Conservation (phyloP, 2,797 vertebrate species). For the Spinus pinus region DNA sequence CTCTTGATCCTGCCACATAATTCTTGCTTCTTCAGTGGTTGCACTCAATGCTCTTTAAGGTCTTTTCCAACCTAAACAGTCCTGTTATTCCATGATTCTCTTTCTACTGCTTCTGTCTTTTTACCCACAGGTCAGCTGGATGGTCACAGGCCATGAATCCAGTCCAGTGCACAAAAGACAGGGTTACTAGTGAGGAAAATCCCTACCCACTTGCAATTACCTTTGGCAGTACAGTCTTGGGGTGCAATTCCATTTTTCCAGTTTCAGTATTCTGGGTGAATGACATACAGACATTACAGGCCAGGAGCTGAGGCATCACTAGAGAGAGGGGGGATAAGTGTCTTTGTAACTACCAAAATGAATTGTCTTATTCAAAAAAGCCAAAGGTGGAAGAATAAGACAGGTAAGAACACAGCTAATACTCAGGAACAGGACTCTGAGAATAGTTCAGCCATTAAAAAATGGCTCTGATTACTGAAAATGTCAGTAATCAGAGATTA, state of each 20-base stretch:
- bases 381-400: background rate
- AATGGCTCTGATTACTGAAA: constrained; percentile 26
- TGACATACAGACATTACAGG: background rate
- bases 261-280: background rate
- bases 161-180: background rate
- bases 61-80: background rate
- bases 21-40: background rate
- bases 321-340: background rate
- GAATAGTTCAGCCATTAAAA: background rate
- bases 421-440: background rate
- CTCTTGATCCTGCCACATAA: background rate
- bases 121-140: background rate
- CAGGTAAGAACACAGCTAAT: background rate
- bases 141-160: background rate
- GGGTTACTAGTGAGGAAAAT: background rate
- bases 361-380: constrained; percentile 27
- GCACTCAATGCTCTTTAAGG: background rate
- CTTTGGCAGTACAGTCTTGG: background rate
- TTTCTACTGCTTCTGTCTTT: background rate
- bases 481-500: background rate
- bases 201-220: background rate
- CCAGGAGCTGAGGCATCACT: background rate
- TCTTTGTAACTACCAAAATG: constrained; percentile 10
- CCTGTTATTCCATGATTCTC: background rate
- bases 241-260: background rate